Evolutionary conservation across 2,113 vertebrate species (phyloP).

Genomic region (Suricata suricatta): DNA sequence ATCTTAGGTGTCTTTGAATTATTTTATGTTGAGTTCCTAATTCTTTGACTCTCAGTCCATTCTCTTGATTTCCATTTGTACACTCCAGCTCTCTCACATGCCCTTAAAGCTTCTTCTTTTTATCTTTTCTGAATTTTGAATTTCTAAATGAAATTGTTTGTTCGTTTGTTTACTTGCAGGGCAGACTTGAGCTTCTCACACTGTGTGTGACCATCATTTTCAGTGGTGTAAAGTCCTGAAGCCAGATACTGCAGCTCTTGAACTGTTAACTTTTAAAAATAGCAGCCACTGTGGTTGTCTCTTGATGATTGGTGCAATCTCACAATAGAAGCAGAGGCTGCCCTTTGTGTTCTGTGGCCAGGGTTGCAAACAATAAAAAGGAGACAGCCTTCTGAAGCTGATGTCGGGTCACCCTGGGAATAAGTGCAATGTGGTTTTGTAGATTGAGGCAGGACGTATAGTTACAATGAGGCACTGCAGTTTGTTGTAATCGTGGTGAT

Average conservation of each 20-base stretch:
- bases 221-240: background rate
- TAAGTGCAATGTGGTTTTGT: background rate
- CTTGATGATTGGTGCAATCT: background rate
- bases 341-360: background rate
- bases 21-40: slow-evolving; percentile 25
- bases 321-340: background rate
- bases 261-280: slow-evolving; percentile 31
- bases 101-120: slow-evolving; percentile 20
- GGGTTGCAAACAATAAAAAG: background rate
- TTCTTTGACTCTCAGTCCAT: background rate
- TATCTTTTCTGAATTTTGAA: slow-evolving; percentile 34
- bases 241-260: background rate
- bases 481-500: background rate
- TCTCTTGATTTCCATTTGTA: slow-evolving; percentile 36
- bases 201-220: slow-evolving; percentile 44
- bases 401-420: background rate
- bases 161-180: background rate
- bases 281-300: background rate
- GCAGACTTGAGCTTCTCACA: slow-evolving; percentile 2
- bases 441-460: background rate
- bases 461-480: background rate
- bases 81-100: background rate
- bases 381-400: background rate
- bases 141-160: slow-evolving; percentile 46
- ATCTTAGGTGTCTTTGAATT: background rate